Base-by-base conservation (phyloP, 2,113 vertebrate species). In the Entelurus aequoreus region DNA sequence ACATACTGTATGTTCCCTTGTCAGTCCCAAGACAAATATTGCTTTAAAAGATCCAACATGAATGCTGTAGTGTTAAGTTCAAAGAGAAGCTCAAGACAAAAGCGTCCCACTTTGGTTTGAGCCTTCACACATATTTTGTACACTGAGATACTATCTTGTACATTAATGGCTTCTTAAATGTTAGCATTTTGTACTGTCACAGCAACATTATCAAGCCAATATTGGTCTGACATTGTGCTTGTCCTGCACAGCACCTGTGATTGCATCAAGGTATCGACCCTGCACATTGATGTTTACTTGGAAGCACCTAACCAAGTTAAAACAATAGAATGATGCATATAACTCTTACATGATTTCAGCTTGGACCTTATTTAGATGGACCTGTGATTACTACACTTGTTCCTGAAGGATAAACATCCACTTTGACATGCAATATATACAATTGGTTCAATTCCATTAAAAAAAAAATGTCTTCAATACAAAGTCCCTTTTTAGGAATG, bases 391-490 rank as follows among this genome's bases (percentile, higher is more conserved):
- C 8, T 7, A 38, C 44, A 49, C 37, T 53, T 76, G 12, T 19
- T 57, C 61, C 51, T 65, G 65, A 65, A 50, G 42, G 46, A 62
- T 16, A 57, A 65, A 68, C 28, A 65, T 38, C 54, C 47, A 62
- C 64, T 42, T 46, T 44, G 38, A 56, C 75, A 71, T 72, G 79
- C 71, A 68, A 55, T 64, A 69, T 16, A 81, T 53, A 77, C 28
- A 72, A 77, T 48, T 79, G 62, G 65, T 76, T 72, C 63, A 69
- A 76, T 72, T 68, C 60, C 37, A 56, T 67, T 5, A 51, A 44
- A 42, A 63, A 42, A 63, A 76, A 78, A 74, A 71, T 54, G 63
- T 49, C 35, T 44, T 53, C 14, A 19, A 8, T 56, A 57, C 49
- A 75, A 63, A 59, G 51, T 76, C 53, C 63, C 37, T 75, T 40